Conservation (phyloP, 2,888 invertebrate genomes). For the Saturnia pavonia region DNA sequence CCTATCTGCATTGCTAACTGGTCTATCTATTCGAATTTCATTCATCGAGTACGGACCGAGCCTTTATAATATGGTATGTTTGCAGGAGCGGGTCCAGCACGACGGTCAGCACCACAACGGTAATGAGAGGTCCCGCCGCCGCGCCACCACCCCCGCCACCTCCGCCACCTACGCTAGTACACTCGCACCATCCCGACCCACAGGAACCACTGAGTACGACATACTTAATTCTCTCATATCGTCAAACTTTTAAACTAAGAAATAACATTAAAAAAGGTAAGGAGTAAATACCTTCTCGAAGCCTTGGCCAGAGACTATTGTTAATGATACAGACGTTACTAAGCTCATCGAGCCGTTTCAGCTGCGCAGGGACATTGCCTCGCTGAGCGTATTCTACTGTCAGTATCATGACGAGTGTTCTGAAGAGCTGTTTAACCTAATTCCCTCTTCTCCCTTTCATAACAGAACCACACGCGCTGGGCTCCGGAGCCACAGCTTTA, state of each 20-base stretch:
- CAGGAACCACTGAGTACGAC: conserved; percentile 22
- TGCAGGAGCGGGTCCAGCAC: conserved; percentile 46
- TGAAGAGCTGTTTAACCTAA: too few relatives aligned
- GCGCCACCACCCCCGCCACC: conserved; percentile 32
- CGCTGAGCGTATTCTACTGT: too few relatives aligned
- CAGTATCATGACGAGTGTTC: too few relatives aligned
- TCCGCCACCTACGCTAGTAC: conserved; percentile 30
- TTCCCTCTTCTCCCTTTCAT: too few relatives aligned
- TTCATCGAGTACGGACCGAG: background rate
- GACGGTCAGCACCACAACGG: conserved; percentile 37
- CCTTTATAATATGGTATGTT: conserved; percentile 13
- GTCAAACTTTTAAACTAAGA: background rate
- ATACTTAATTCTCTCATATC: background rate
- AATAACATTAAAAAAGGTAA: background rate
- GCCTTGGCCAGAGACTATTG: too few relatives aligned
- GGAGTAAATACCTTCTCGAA: too few relatives aligned
- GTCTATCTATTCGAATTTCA: background rate
- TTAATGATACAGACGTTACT: too few relatives aligned
- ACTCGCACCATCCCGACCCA: conserved; percentile 23
- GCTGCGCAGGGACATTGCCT: too few relatives aligned
- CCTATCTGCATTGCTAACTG: conserved; percentile 4
- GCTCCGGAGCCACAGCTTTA: too few relatives aligned
- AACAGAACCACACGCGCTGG: too few relatives aligned
- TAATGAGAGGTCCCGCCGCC: conserved; percentile 34
- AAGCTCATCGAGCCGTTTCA: too few relatives aligned